Percentiles rank a stretch among this genome's conserved stretches.
phyloP scores from a whole-genome alignment of 2,113 vertebrate genomes.

The Globicephala melas region DNA sequence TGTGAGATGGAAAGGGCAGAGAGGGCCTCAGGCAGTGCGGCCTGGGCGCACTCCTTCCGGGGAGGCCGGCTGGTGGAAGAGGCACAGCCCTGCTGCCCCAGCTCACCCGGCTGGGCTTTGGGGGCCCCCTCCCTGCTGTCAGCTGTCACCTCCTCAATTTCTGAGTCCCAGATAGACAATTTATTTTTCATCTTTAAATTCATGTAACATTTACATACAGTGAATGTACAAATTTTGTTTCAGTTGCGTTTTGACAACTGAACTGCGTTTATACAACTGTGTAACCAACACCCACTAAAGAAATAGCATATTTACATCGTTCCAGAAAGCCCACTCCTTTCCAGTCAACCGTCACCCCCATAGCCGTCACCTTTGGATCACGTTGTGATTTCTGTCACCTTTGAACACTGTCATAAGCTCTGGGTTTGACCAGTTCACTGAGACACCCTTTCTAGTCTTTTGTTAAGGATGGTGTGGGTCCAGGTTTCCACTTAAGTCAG shows the following conservation, averaged over 20 bases:
- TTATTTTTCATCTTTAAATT: neutral
- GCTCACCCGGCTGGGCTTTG: neutral
- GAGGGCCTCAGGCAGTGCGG: slow-evolving; percentile 20
- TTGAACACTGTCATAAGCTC: neutral
- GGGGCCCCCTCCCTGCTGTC: slow-evolving; percentile 6
- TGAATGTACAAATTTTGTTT: neutral
- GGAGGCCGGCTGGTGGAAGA: slow-evolving; percentile 48
- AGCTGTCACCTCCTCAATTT: slow-evolving; percentile 25
- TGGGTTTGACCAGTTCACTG: neutral
- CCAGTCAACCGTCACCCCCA: neutral
- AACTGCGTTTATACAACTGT: neutral
- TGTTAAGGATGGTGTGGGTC: neutral
- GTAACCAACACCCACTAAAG: neutral
- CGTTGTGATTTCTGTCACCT: neutral
- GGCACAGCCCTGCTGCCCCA: neutral
- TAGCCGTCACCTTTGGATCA: neutral
- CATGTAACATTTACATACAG: neutral
- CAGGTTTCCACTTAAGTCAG: neutral
- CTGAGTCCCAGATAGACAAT: neutral
- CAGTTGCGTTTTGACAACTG: neutral
- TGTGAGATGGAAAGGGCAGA: slow-evolving; percentile 59
- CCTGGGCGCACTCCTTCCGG: slow-evolving; percentile 33
- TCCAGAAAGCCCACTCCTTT: neutral
- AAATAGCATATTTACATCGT: neutral
- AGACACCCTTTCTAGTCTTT: neutral